Evolutionary conservation across 2,888 invertebrate genomes (phyloP), one percentile per base, ranked within the genome.

Genomic region (Phyllotreta cruciferae): DNA sequence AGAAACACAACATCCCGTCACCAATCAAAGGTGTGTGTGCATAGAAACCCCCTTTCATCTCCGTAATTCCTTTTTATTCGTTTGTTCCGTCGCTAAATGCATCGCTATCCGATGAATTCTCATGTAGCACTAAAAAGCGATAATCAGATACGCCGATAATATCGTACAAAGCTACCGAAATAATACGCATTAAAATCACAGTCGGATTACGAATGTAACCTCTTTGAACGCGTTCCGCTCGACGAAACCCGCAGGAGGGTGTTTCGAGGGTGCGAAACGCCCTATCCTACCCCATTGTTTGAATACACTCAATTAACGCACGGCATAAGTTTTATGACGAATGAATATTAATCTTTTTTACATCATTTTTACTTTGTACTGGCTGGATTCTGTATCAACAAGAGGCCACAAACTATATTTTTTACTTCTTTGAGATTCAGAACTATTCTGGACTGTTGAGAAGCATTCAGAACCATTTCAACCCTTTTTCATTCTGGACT

Each of bases 111-210:
- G 68, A 69, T 68, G 68, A 68, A 66, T 64, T 69, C 58, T 69
- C 64, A 65, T 68, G 57, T 69, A 63, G 68, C 67, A 70, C 69
- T 72, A 74, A 75, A 77, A 76, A 73, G 75, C 74, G 75, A 77
- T 78, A 78, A 78, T 78, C 79, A 78, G 78, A 77, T 78, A 76
- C 71, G 70, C 71, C 66, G 71, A 72, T 72, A 69, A 69, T 67
- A 74, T 73, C 74, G 73, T 71, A 75, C 75, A 77, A 77, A 75
- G 77, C 75, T 74, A 74, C 75, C 75, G 78, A 78, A 80, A 80
- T 81, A 80, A 81, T 80, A 70, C 79, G 79, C 77, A 80, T 80
- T 80, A 80, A 78, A 80, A 80, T 80, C 80, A 78, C 77, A 76
- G 76, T 70, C 66, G 77, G 78, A 80, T 80, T 78, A 78, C 71